Evolutionary conservation across 2,797 vertebrate genomes (phyloP), one percentile per base, ranked within the genome.

Genomic region (Crenuchus spilurus): DNA sequence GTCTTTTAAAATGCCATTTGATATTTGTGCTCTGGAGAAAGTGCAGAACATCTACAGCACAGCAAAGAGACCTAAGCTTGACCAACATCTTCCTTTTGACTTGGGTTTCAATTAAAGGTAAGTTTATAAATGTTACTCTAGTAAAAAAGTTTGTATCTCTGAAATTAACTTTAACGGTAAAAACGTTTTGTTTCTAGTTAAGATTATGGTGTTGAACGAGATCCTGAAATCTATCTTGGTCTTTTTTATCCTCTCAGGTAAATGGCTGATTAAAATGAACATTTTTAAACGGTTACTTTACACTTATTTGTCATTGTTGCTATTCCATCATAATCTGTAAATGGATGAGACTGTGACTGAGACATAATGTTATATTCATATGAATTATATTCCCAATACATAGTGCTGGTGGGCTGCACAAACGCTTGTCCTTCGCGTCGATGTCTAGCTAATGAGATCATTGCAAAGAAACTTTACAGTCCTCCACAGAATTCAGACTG

Each of bases 401-500:
- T 82, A 82, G 35, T 30, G 22, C 24, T 70, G 6, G 24, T 2
- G 16, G 54, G 18, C 35, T 57, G 41, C 18, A 6, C 65, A 6
- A 0, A 62, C 2, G 5, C 0, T 1, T 88, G 85, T 74, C 85
- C 16, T 10, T 80, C 0, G 2, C 88, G 89, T 0, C 75, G 91
- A 63, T 92, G 90, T 85, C 75, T 92, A 73, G 89, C 91, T 46
- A 51, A 90, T 35, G 69, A 37, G 42, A 24, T 90, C 71, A 84
- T 90, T 7, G 2, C 42, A 0, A 77, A 80, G 71, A 2, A 52
- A 0, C 14, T 26, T 2, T 0, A 64, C 7, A 85, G 88, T 46
- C 82, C 90, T 55, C 92, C 92, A n/a, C 90, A 92, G 83, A 0
- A 6, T 37, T 5, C 81, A 1, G 72, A 79, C 46, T 93, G 92